These are phyloP conservation scores for Nomada ferruginata DNA, from an alignment of 2,888 invertebrate species.

Conservation along the genomic window DNA sequence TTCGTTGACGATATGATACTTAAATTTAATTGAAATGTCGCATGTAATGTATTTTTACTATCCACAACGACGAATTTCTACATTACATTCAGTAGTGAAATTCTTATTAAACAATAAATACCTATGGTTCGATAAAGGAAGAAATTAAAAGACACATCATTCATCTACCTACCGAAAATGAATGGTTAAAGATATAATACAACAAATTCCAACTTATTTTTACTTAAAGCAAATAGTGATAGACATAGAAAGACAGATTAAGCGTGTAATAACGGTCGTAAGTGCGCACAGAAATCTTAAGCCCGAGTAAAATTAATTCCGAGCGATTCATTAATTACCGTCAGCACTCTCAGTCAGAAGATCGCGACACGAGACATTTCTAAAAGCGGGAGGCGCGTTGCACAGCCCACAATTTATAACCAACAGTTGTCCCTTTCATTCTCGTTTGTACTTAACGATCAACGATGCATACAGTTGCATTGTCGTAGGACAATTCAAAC, in stretches of 20 bases:
- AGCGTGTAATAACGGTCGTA: background rate
- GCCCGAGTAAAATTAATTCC: slow-evolving; percentile 12
- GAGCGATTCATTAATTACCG: slow-evolving; percentile 19
- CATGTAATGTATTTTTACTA: background rate
- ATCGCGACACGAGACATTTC: background rate
- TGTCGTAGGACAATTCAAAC: background rate
- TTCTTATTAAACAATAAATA: too few species aligned
- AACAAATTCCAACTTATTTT: background rate
- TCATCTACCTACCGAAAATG: background rate
- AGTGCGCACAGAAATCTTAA: background rate
- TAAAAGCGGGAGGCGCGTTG: background rate
- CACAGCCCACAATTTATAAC: background rate
- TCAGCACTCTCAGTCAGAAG: background rate
- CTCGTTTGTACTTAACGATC: background rate
- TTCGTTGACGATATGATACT: background rate
- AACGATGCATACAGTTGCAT: background rate
- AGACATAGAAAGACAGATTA: background rate
- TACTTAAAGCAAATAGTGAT: too few species aligned
- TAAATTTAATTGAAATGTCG: background rate
- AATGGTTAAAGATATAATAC: background rate
- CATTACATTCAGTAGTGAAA: too few species aligned
- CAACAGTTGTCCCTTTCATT: background rate
- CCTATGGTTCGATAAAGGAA: background rate
- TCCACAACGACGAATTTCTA: background rate
- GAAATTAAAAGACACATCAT: background rate